A percentile compares a stretch with the other conserved stretches of the same genome.
These are phyloP conservation scores for Noctua janthe DNA, from an alignment of 2,888 invertebrate species.

Conservation along the genomic window DNA sequence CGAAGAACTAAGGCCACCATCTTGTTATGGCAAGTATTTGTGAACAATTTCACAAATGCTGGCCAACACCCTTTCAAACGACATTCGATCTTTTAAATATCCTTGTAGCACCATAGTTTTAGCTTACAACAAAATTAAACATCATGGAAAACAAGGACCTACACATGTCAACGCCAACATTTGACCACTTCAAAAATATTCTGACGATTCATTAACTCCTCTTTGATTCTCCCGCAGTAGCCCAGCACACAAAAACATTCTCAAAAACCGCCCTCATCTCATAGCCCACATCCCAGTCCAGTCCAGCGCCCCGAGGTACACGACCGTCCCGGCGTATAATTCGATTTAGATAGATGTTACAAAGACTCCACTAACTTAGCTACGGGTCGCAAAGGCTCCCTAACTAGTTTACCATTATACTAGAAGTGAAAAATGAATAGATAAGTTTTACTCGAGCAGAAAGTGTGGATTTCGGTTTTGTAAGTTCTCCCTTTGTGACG, in stretches of 20 bases:
- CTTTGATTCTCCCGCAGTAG: background rate
- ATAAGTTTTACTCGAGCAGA: slow-evolving; percentile 54
- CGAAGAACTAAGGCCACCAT: background rate
- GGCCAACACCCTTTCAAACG: no score
- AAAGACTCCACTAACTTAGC: slow-evolving; percentile 75
- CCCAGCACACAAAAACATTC: background rate
- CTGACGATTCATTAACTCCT: background rate
- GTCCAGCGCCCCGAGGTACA: slow-evolving; percentile 63
- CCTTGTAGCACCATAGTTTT: no score
- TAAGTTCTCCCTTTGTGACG: slow-evolving; percentile 31
- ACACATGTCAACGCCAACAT: background rate
- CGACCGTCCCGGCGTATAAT: slow-evolving; percentile 73
- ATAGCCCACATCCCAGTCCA: slow-evolving; percentile 6
- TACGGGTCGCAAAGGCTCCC: slow-evolving; percentile 65
- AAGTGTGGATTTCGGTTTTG: slow-evolving; percentile 53
- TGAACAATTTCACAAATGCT: no score
- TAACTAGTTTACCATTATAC: slow-evolving; percentile 77
- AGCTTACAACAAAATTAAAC: background rate
- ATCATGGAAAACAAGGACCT: background rate
- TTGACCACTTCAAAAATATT: background rate
- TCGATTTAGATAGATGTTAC: slow-evolving; percentile 83
- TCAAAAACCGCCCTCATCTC: slow-evolving; percentile 29
- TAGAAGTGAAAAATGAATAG: slow-evolving; percentile 68
- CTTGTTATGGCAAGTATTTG: no score
- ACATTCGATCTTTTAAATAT: no score